These are phyloP conservation scores for Chironomus tentans DNA, from an alignment of 2,888 invertebrate species.

Conservation along the genomic window DNA sequence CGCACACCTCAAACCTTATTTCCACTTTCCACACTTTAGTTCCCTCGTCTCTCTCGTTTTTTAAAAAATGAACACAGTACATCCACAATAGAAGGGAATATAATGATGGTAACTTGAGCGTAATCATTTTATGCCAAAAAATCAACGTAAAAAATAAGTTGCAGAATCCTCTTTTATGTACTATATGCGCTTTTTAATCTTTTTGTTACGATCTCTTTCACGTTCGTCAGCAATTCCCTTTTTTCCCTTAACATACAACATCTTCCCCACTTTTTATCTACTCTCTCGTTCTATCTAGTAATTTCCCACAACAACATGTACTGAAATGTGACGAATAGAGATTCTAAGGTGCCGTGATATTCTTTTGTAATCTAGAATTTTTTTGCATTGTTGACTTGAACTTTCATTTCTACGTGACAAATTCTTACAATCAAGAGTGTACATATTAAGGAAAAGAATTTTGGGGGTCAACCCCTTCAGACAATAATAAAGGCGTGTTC, in stretches of 20 bases:
- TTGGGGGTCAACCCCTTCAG: too few species aligned
- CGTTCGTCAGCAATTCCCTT: slow-evolving; percentile 9
- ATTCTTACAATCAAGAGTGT: too few species aligned
- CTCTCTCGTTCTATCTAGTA: too few species aligned
- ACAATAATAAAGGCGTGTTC: too few species aligned
- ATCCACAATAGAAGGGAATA: background rate
- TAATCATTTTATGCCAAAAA: slow-evolving; percentile 8
- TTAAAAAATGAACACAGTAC: background rate
- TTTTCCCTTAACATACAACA: background rate
- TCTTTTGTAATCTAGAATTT: too few species aligned
- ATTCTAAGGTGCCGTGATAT: too few species aligned
- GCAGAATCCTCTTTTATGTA: background rate
- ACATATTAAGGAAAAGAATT: too few species aligned
- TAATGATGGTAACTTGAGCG: background rate
- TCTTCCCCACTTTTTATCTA: background rate
- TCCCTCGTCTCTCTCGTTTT: background rate
- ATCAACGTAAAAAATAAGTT: background rate
- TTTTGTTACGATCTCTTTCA: slow-evolving; percentile 9
- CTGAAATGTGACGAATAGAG: too few species aligned
- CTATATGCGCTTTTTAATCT: slow-evolving; percentile 10
- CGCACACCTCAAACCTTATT: background rate
- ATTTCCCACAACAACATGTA: background rate
- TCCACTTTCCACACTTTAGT: background rate
- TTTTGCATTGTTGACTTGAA: too few species aligned
- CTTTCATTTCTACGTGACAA: too few species aligned